phyloP scores from a whole-genome alignment of 2,888 invertebrate genomes.

The Drosophila austrosaltans region DNA sequence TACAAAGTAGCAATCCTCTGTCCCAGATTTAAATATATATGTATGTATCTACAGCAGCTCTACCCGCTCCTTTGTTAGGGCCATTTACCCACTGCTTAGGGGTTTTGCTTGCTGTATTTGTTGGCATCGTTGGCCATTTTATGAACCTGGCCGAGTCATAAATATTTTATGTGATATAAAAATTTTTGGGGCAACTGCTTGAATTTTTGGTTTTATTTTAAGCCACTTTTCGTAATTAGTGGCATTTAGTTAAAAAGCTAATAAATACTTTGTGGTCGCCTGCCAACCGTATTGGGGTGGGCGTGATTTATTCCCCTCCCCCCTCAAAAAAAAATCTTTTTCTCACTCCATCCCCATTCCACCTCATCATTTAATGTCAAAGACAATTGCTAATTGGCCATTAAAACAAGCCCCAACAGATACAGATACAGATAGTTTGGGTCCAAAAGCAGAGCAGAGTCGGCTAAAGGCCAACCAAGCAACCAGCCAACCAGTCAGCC shows the following conservation, averaged over 20 bases:
- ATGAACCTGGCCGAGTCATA: conserved; percentile 61
- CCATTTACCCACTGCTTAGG: not conserved
- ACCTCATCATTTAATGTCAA: conserved; percentile 34
- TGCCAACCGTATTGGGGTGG: conserved; percentile 25
- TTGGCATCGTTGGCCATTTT: conserved; percentile 49
- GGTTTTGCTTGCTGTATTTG: conserved; percentile 15
- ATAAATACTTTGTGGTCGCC: conserved; percentile 55
- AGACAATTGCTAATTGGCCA: conserved; percentile 42
- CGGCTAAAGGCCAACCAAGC: not conserved
- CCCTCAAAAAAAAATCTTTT: not conserved
- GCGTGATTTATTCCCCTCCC: conserved; percentile 55
- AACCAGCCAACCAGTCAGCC: not conserved
- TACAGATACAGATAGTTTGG: not conserved
- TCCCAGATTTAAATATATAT: conserved; percentile 7
- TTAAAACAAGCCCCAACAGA: conserved; percentile 20
- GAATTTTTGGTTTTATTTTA: conserved; percentile 38
- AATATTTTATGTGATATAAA: conserved; percentile 75
- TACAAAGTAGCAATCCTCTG: conserved; percentile 45
- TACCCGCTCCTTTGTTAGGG: not conserved
- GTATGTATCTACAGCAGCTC: not conserved
- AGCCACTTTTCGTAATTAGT: conserved; percentile 69
- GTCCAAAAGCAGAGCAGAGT: not conserved
- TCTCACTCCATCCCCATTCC: no score
- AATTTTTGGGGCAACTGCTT: conserved; percentile 37
- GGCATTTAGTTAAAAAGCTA: conserved; percentile 69